A percentile compares a stretch with the other conserved stretches of the same genome.
phyloP scores from a whole-genome alignment of 2,113 vertebrate genomes.

The Microcebus tavaratra region DNA sequence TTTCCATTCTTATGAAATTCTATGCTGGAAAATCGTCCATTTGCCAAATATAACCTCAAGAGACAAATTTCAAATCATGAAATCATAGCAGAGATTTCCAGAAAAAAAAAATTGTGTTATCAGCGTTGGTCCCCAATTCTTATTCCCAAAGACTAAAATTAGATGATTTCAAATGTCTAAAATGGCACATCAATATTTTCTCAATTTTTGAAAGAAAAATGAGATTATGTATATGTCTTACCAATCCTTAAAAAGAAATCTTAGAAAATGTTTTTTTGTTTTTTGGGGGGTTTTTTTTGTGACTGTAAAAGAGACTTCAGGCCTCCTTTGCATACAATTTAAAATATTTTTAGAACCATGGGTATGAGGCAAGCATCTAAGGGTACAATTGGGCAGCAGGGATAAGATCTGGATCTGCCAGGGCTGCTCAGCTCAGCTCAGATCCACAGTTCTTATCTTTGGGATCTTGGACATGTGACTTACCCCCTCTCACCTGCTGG shows the following conservation, averaged over 20 bases:
- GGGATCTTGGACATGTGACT: background rate
- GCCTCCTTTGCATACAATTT: background rate
- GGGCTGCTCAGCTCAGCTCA: no score
- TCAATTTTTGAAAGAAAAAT: background rate
- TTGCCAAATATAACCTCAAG: background rate
- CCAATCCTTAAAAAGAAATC: background rate
- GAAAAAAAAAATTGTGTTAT: background rate
- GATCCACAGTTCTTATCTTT: background rate
- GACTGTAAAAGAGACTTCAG: background rate
- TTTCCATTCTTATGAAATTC: background rate
- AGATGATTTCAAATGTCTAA: background rate
- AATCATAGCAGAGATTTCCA: background rate
- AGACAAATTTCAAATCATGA: background rate
- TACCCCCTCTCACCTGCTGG: background rate
- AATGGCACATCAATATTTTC: background rate
- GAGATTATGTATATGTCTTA: background rate
- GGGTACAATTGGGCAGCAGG: accelerated
- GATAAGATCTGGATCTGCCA: background rate
- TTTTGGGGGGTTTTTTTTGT: background rate
- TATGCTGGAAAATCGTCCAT: background rate
- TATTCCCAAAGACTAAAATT: background rate
- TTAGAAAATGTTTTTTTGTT: no score
- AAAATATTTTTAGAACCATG: background rate
- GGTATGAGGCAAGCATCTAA: background rate
- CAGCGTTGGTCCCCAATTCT: background rate